Evolutionary conservation across 1,140 invertebrate species (phyloP).

Genomic region (Drosophila bifasciata): DNA sequence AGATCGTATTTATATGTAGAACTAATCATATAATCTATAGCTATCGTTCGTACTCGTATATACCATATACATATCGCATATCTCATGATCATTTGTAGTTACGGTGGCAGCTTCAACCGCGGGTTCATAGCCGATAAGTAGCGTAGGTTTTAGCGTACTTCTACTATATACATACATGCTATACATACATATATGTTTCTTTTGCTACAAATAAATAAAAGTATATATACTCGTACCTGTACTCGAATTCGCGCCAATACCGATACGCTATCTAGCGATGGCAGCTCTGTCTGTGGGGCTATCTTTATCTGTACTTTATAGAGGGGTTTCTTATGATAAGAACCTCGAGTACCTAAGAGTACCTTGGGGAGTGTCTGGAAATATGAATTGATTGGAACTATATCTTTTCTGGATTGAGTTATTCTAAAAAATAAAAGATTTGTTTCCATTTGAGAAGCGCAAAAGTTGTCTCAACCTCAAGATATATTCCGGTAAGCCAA

Average conservation of each 20-base stretch:
- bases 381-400: too few relatives aligned
- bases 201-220: slow-evolving; percentile 40
- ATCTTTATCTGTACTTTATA: too few relatives aligned
- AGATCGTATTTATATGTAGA: slow-evolving; percentile 25
- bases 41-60: slow-evolving; percentile 1
- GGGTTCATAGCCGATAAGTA: slow-evolving; percentile 61
- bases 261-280: not conserved
- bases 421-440: too few relatives aligned
- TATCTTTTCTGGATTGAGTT: too few relatives aligned
- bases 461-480: too few relatives aligned
- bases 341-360: too few relatives aligned
- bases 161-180: slow-evolving; percentile 1
- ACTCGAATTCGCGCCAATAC: not conserved
- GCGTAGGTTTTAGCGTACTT: slow-evolving; percentile 30
- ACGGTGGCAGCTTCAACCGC: slow-evolving; percentile 72
- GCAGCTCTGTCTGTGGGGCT: too few relatives aligned
- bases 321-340: too few relatives aligned
- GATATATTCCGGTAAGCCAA: too few relatives aligned
- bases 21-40: slow-evolving; percentile 16
- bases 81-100: slow-evolving; percentile 42
- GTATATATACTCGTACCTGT: slow-evolving; percentile 5
- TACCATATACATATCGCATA: slow-evolving; percentile 15
- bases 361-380: too few relatives aligned
- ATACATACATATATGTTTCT: slow-evolving; percentile 9
- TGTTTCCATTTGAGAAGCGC: too few relatives aligned